Base-by-base conservation (phyloP, 1,140 invertebrate genomes). In the Trialeurodes vaporariorum region DNA sequence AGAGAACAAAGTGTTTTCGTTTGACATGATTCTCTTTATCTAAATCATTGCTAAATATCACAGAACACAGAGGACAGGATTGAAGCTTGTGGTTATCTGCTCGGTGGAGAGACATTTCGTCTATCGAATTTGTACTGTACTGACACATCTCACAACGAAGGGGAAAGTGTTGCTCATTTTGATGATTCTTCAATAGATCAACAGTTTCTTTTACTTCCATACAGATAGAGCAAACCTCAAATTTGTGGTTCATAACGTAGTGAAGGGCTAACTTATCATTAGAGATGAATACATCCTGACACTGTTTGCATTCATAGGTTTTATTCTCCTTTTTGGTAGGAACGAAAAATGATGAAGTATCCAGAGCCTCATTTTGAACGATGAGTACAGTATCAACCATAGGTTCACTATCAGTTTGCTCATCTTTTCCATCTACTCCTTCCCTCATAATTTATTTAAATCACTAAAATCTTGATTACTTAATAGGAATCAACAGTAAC, bases 181-280 rank as follows among this genome's bases (percentile, higher is more conserved):
- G 34, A 49, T 49, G 34, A 49, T 49, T 17, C 34, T 64, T 27
- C 67, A 67, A 65, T 70, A 72, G 65, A 69, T 69, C 63, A 62
- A 59, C 27, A 68, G 70, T 58, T 62, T 65, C 40, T 62, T 64
- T 25, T 67, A 62, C 66, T 71, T 64, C 66, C 70, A 70, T 27
- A 24, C 61, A 21, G 34, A 27, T 34, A 63, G 25, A 25, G 66
- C 68, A 68, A 70, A 69, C 61, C 22, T 68, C 59, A 49, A 68
- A 69, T 23, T 61, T 23, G 61, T 71, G 71, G 59, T 71, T 70
- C 61, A 67, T 68, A 25, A 70, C 63, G n/a, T 68, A 63, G 59
- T 71, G 71, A 40, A 71, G 65, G n/a, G 67, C 61, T 60, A 71
- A 66, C 66, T 69, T 70, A 25, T 70, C 69, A 60, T 67, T 66